phyloP scores from a whole-genome alignment of 2,888 invertebrate species.

The Corbicula japonica region DNA sequence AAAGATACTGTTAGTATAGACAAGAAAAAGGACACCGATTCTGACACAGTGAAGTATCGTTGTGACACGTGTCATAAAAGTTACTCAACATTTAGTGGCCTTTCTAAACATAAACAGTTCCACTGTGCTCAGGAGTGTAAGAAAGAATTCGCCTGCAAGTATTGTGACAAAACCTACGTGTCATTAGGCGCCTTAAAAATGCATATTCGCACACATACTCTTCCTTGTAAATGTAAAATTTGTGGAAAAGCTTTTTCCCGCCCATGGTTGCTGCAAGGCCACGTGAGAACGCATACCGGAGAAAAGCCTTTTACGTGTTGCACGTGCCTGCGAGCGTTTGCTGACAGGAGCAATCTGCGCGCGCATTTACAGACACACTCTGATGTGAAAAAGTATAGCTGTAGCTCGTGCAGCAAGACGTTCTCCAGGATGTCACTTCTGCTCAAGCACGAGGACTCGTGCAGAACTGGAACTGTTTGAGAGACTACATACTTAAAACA shows the following conservation, averaged over 20 bases:
- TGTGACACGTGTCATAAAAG: conserved; percentile 97
- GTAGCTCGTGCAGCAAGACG: conserved; percentile 96
- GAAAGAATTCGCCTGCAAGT: conserved; percentile 98
- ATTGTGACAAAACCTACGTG: conserved; percentile 98
- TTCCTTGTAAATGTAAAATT: conserved; percentile 98
- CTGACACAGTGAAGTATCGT: conserved; percentile 89
- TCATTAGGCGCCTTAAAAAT: conserved; percentile 98
- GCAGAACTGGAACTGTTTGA: conserved; percentile 14
- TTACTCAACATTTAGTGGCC: conserved; percentile 97
- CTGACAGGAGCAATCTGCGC: conserved; percentile 97
- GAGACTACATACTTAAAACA: too few relatives aligned
- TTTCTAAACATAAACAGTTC: conserved; percentile 98
- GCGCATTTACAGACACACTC: conserved; percentile 99
- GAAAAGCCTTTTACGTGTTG: conserved; percentile 99
- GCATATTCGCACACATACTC: conserved; percentile 99
- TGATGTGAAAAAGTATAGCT: conserved; percentile 98
- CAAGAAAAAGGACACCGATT: conserved; percentile 18
- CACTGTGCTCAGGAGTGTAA: conserved; percentile 95
- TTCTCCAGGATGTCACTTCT: conserved; percentile 98
- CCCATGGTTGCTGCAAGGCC: conserved; percentile 98
- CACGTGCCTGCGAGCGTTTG: conserved; percentile 98
- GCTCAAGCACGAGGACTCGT: conserved; percentile 91
- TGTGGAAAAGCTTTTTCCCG: conserved; percentile 99
- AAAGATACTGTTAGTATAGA: conserved; percentile 1
- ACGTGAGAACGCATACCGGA: conserved; percentile 98